These are phyloP conservation scores for Polietes domitor DNA, from an alignment of 2,888 invertebrate species.

Conservation along the genomic window DNA sequence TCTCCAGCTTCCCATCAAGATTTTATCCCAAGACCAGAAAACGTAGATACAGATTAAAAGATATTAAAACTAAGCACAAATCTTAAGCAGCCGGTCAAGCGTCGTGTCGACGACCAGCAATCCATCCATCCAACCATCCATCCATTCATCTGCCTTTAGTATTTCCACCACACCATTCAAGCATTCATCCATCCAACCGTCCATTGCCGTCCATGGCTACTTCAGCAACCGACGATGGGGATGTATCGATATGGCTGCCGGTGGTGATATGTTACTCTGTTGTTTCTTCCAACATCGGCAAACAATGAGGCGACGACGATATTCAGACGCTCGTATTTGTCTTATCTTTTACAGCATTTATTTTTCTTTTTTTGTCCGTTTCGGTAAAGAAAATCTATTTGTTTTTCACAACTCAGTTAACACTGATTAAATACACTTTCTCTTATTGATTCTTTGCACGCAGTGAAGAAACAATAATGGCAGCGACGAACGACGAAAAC, in stretches of 20 bases:
- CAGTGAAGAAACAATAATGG: not conserved
- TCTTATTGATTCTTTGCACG: conserved; percentile 45
- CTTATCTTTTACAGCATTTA: conserved; percentile 30
- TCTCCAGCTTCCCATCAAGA: not conserved
- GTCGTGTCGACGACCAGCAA: not conserved
- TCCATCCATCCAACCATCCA: not conserved
- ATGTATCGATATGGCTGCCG: not conserved
- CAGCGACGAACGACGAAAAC: not conserved
- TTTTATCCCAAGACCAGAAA: not conserved
- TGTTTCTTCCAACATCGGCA: not conserved
- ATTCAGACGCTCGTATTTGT: conserved; percentile 14
- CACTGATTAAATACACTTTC: conserved; percentile 53
- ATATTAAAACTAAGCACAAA: not conserved
- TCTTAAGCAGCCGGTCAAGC: not conserved
- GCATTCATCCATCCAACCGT: conserved; percentile 11
- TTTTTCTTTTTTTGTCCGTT: conserved; percentile 6
- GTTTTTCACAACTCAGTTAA: conserved; percentile 53
- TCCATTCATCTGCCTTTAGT: not conserved
- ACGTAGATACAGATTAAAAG: conserved; percentile 15
- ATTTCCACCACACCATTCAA: conserved; percentile 15
- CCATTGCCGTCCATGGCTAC: not conserved
- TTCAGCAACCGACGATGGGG: not conserved
- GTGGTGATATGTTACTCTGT: conserved; percentile 22
- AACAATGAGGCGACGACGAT: not conserved
- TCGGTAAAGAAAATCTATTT: conserved; percentile 32